Evolutionary conservation across 2,113 vertebrate genomes (phyloP).

Genomic region (Pardalotus punctatus): DNA sequence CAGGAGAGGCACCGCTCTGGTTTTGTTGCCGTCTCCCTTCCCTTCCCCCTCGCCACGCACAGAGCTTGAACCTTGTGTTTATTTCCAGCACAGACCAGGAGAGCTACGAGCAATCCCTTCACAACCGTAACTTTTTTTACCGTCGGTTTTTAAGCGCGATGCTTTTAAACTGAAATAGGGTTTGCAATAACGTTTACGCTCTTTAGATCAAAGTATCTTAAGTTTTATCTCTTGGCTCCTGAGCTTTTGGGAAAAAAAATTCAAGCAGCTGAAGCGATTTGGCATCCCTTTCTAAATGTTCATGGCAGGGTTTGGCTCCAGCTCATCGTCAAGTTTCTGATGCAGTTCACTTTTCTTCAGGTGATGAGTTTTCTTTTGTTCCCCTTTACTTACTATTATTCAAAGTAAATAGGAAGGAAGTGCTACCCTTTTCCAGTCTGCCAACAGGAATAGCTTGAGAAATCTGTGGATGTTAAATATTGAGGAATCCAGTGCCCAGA

Average conservation of each 20-base stretch:
- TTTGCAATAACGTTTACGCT: neutral
- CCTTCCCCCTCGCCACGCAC: neutral
- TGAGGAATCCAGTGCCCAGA: neutral
- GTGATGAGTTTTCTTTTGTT: slow-evolving; percentile 4
- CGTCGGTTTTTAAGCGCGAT: fast-evolving
- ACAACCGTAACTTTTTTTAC: neutral
- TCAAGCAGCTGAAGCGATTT: neutral
- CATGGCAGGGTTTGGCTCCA: neutral
- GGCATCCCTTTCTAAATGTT: neutral
- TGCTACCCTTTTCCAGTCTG: neutral
- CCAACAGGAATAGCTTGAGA: neutral
- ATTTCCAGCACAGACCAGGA: neutral
- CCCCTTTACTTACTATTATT: fast-evolving
- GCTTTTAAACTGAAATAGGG: neutral
- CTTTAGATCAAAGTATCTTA: neutral
- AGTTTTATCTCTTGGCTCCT: neutral
- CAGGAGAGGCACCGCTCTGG: neutral
- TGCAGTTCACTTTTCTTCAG: neutral
- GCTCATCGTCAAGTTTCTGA: neutral
- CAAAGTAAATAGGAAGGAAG: neutral
- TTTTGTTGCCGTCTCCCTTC: neutral
- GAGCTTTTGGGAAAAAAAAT: neutral
- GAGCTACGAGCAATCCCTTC: neutral
- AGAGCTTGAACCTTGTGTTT: neutral
- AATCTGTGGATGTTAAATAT: neutral